phyloP scores from a whole-genome alignment of 2,888 invertebrate genomes.

The Yponomeuta sedellus region DNA sequence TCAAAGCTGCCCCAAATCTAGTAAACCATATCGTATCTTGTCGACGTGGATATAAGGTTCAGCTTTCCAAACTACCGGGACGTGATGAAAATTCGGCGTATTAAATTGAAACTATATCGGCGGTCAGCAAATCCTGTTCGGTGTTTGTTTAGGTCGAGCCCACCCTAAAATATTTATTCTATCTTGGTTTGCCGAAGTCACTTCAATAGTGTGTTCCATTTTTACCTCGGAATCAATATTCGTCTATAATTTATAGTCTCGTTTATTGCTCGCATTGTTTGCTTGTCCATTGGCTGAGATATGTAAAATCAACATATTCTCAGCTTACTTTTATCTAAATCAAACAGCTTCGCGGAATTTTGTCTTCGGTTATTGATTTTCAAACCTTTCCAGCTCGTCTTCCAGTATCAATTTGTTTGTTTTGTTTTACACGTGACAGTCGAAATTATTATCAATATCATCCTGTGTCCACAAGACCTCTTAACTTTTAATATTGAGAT shows the following conservation, averaged over 20 bases:
- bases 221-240: conserved; percentile 68
- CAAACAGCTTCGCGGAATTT: conserved; percentile 68
- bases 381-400: conserved; percentile 37
- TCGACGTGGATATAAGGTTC: conserved; percentile 33
- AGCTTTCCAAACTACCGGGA: conserved; percentile 35
- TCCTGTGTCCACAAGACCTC: conserved; percentile 14
- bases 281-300: conserved; percentile 48
- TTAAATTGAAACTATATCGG: conserved; percentile 75
- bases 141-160: conserved; percentile 74
- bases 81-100: conserved; percentile 70
- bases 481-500: conserved; percentile 14
- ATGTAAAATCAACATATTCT: conserved; percentile 67
- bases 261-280: conserved; percentile 51
- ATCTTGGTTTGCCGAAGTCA: conserved; percentile 74
- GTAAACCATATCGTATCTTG: conserved; percentile 30
- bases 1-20: conserved; percentile 28
- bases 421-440: conserved; percentile 31
- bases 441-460: conserved; percentile 16
- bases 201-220: conserved; percentile 72
- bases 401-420: conserved; percentile 50
- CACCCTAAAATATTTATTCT: conserved; percentile 77
- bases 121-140: conserved; percentile 72
- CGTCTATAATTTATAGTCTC: conserved; percentile 63
- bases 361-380: conserved; percentile 60
- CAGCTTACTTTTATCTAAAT: conserved; percentile 60